Base-by-base conservation (phyloP, 1,140 invertebrate genomes). In the Maconellicoccus hirsutus region DNA sequence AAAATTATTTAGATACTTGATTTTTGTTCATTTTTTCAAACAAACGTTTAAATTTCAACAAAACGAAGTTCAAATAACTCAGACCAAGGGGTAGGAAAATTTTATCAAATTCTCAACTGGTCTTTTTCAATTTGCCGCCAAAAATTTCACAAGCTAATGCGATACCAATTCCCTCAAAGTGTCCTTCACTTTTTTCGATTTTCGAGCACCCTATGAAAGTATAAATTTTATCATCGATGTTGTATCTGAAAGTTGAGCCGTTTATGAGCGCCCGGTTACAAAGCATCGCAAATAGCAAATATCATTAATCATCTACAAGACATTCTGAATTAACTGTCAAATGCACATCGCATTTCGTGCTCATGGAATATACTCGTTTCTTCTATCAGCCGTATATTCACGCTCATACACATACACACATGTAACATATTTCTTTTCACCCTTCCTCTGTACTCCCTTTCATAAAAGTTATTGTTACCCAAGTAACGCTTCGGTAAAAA, bases 251-350 rank as follows among this genome's bases (percentile, higher is more conserved):
- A 52, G 42, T 19, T 52, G n/a, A 19, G 42, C n/a, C 42, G 42
- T 66, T 66, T 66, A 25, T 3, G 61, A 26, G 61, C 61, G 25
- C 61, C 61, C 61, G 25, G 61, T 66, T 66, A 10, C 61, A 25
- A 23, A 66, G 25, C 61, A 66, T 66, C 61, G 61, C 61, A 66
- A 66, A 66, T 66, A 66, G 61, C 25, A 66, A 66, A 66, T 66
- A 66, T 26, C 61, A 66, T 66, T 66, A 66, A 66, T 66, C 61
- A 66, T 66, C 61, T 23, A 66, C 61, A 66, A 66, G 61, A 66
- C 61, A 66, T 66, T 66, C 61, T 66, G 61, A 66, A 66, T 66
- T 66, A 66, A 66, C 61, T 66, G 61, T 66, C 61, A 66, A 66
- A 66, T 66, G 61, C 61, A 66, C 61, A 66, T 66, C 61, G 61